phyloP scores from a whole-genome alignment of 2,113 vertebrate genomes.

The Apodemus speciosus region DNA sequence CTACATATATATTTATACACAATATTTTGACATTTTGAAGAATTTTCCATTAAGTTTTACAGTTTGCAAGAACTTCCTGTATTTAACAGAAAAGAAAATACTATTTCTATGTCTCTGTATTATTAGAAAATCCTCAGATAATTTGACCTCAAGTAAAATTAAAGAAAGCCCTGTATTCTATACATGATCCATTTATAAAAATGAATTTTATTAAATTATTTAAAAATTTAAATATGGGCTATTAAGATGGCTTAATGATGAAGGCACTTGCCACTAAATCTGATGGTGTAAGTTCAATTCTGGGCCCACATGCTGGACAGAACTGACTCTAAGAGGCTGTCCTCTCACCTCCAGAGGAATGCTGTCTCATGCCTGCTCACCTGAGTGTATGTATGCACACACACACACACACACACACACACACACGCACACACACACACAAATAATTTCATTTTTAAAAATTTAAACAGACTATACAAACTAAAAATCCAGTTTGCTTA shows the following conservation, averaged over 20 bases:
- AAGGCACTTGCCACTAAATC: not conserved
- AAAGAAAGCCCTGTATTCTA: not conserved
- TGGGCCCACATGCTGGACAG: not conserved
- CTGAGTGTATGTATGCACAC: not conserved
- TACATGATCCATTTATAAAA: not conserved
- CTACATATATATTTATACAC: not conserved
- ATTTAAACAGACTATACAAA: slow-evolving; percentile 6
- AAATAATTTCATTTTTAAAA: not conserved
- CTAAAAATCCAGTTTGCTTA: slow-evolving; percentile 40
- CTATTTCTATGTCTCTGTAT: not conserved
- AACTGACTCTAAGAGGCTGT: not conserved
- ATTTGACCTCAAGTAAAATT: not conserved
- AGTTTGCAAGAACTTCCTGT: not conserved
- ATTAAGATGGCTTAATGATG: not conserved
- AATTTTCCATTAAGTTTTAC: not conserved
- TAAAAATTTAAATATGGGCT: not conserved
- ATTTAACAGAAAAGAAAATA: not conserved
- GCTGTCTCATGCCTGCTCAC: not conserved
- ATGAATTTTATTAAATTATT: not conserved
- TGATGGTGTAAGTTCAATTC: not conserved
- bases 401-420: not conserved
- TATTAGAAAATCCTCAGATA: not conserved
- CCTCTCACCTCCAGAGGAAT: not conserved
- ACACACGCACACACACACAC: not conserved
- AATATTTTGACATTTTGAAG: not conserved